Conservation (phyloP, 1,140 invertebrate species). For the Cydia fagiglandana region DNA sequence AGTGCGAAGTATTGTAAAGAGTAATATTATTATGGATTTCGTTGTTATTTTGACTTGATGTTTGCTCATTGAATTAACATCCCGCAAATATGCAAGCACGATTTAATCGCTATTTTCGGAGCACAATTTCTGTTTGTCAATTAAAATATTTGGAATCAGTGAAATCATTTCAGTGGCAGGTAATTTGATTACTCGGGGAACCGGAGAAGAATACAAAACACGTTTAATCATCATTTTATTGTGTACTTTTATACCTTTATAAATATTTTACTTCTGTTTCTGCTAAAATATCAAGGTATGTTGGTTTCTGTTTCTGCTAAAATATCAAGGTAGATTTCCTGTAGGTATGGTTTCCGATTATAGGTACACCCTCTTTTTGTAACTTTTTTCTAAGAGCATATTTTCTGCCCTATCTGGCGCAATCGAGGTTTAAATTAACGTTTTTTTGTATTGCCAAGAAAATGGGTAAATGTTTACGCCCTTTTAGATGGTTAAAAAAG, state of each 20-base stretch:
- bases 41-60: conserved; percentile 56
- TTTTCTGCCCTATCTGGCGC: no score
- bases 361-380: no score
- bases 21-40: conserved; percentile 47
- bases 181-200: conserved; percentile 66
- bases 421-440: no score
- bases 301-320: background rate
- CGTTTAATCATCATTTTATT: conserved; percentile 30
- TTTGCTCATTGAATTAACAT: conserved; percentile 72
- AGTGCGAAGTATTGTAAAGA: background rate
- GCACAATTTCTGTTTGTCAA: conserved; percentile 74
- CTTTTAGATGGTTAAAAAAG: no score
- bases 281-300: background rate
- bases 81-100: conserved; percentile 65
- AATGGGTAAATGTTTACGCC: no score
- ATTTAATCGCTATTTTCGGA: conserved; percentile 69
- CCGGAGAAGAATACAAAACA: conserved; percentile 54
- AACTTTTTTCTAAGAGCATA: no score
- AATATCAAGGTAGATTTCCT: no score
- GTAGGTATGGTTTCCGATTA: background rate
- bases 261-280: background rate
- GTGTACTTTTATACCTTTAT: background rate
- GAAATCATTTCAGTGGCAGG: conserved; percentile 67
- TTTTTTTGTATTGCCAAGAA: no score
- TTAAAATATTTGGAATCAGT: conserved; percentile 76